These are phyloP conservation scores for Tetrax tetrax DNA, from an alignment of 2,113 vertebrate species.

Conservation along the genomic window DNA sequence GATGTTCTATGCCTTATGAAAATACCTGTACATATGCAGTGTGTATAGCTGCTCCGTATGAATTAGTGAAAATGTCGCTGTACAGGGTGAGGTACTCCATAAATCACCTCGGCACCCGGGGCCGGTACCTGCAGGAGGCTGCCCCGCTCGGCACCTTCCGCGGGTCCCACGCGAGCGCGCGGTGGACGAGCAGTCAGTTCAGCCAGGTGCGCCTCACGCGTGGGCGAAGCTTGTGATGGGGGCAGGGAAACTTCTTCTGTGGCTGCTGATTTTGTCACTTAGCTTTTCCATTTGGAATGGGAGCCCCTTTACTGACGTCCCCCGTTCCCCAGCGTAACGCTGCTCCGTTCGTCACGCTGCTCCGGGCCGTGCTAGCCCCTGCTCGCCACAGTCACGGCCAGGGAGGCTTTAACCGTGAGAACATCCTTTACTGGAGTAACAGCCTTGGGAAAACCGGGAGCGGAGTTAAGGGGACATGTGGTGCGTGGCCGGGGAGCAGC, in stretches of 20 bases:
- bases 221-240: no score
- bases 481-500: not conserved
- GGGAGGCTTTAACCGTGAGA: not conserved
- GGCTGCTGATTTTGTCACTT: no score
- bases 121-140: no score
- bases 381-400: rapidly evolving
- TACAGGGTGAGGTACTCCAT: slow-evolving; percentile 53
- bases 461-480: rapidly evolving
- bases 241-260: no score
- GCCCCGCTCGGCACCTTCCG: not conserved
- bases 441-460: not conserved
- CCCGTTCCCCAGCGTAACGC: not conserved
- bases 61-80: slow-evolving; percentile 72
- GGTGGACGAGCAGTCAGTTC: not conserved
- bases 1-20: slow-evolving; percentile 83
- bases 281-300: no score
- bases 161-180: not conserved
- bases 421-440: not conserved
- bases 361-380: not conserved
- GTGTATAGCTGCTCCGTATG: slow-evolving; percentile 77
- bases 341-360: no score
- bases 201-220: not conserved
- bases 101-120: no score
- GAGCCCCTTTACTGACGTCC: not conserved
- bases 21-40: slow-evolving; percentile 80